A percentile compares a stretch with the other conserved stretches of the same genome.
phyloP scores from a whole-genome alignment of 2,797 vertebrate species.

The Anisognathus igniventris region DNA sequence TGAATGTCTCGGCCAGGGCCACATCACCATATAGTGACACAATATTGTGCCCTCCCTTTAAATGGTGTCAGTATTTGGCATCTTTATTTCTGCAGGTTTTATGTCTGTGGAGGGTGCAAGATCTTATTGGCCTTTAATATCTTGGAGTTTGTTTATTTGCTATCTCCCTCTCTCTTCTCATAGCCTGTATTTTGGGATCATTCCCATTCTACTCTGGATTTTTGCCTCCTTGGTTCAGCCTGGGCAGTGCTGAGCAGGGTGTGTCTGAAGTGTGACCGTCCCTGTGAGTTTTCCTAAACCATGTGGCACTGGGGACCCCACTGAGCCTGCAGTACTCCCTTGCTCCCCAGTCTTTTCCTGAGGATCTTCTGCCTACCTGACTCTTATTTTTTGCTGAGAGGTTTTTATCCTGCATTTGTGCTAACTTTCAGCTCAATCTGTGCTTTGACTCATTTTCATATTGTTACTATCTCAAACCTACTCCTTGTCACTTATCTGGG shows the following conservation, averaged over 20 bases:
- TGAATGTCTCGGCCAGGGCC: background rate
- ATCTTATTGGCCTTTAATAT: background rate
- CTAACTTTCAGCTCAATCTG: constrained; percentile 8
- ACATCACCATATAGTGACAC: background rate
- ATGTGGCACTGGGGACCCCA: background rate
- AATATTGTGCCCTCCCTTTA: background rate
- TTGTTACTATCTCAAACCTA: constrained; percentile 62
- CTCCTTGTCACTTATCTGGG: constrained; percentile 39
- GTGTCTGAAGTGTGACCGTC: background rate
- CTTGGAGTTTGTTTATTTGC: background rate
- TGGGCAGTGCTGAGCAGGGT: background rate
- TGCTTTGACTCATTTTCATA: constrained; percentile 45
- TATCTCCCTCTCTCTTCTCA: background rate
- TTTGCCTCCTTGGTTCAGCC: background rate
- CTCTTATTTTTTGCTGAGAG: background rate
- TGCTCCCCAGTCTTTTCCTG: background rate
- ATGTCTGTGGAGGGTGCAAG: background rate
- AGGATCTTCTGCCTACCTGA: background rate
- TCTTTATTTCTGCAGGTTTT: background rate
- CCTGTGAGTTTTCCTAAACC: background rate
- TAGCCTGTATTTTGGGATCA: background rate
- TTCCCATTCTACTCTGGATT: background rate
- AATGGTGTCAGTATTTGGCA: background rate
- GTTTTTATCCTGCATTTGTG: background rate
- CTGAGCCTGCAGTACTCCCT: background rate